Conservation (phyloP, 2,888 invertebrate species). For the Linyphia triangularis region DNA sequence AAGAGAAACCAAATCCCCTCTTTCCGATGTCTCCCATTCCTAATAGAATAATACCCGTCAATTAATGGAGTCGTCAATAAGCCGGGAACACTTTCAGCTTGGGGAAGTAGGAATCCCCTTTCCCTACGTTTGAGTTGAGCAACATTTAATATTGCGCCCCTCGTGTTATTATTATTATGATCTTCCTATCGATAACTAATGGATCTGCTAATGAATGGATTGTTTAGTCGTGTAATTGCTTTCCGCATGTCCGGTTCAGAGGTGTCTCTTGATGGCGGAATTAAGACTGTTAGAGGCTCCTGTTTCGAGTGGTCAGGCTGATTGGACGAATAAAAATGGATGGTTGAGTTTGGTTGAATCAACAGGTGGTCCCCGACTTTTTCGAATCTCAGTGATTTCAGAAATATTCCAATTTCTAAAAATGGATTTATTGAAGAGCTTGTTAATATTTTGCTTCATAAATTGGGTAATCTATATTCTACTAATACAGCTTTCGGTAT, state of each 20-base stretch:
- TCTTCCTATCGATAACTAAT: conserved; percentile 66
- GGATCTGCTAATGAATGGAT: conserved; percentile 61
- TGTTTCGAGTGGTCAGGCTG: neutral
- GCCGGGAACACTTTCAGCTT: conserved; percentile 35
- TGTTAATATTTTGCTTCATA: too few relatives aligned
- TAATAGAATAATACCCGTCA: conserved; percentile 58
- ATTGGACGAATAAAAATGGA: neutral
- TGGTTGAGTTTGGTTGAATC: neutral
- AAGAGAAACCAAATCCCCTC: too few relatives aligned
- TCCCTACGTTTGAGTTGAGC: neutral
- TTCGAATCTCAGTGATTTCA: too few relatives aligned
- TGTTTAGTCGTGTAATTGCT: conserved; percentile 59
- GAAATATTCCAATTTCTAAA: too few relatives aligned
- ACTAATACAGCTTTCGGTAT: too few relatives aligned
- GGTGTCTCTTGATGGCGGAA: conserved; percentile 22
- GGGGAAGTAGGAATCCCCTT: neutral
- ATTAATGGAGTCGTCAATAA: conserved; percentile 39
- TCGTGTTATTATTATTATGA: neutral
- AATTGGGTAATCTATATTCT: too few relatives aligned
- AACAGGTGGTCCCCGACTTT: too few relatives aligned
- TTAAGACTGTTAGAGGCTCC: conserved; percentile 28
- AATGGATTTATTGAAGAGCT: too few relatives aligned
- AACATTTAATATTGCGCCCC: conserved; percentile 25
- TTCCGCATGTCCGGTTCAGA: conserved; percentile 1
- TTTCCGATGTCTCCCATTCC: neutral